Conservation (phyloP, 2,888 invertebrate genomes). For the Hirtodrosophila alboralis region DNA sequence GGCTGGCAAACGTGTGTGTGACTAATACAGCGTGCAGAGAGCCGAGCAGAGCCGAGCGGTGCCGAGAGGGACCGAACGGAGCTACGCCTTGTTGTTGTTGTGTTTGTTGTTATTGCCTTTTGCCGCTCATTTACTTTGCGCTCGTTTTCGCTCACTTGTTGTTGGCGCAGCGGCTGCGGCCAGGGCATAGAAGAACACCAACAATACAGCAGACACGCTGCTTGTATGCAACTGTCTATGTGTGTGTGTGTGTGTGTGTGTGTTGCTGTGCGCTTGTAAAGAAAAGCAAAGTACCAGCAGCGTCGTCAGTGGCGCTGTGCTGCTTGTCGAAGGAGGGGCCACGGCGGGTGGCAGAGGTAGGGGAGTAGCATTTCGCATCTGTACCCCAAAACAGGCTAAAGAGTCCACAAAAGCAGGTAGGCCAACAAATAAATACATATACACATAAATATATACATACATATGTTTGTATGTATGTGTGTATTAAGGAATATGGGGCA, state of each 20-base stretch:
- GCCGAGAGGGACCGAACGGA: conserved; percentile 7
- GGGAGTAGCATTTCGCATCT: conserved; percentile 49
- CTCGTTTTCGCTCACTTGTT: conserved; percentile 62
- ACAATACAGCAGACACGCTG: conserved; percentile 13
- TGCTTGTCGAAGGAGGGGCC: neutral
- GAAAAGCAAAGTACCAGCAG: conserved; percentile 53
- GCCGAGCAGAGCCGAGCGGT: conserved; percentile 11
- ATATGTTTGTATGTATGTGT: neutral
- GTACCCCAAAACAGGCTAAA: conserved; percentile 55
- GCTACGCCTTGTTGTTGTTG: too few relatives aligned
- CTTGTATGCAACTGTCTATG: too few relatives aligned
- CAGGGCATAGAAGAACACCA: conserved; percentile 45
- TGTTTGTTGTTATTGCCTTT: too few relatives aligned
- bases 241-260: neutral
- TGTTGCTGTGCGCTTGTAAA: conserved; percentile 25
- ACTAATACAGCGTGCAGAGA: conserved; percentile 50
- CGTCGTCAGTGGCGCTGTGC: conserved; percentile 40
- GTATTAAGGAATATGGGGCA: conserved; percentile 42
- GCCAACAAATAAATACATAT: conserved; percentile 27
- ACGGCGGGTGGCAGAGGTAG: neutral
- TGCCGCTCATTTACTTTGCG: conserved; percentile 64
- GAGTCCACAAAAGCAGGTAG: conserved; percentile 48
- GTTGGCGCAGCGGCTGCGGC: conserved; percentile 20
- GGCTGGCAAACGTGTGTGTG: conserved; percentile 45
- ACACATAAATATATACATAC: conserved; percentile 1